Conservation (phyloP, 1,140 invertebrate genomes). For the Lethrus apterus region DNA sequence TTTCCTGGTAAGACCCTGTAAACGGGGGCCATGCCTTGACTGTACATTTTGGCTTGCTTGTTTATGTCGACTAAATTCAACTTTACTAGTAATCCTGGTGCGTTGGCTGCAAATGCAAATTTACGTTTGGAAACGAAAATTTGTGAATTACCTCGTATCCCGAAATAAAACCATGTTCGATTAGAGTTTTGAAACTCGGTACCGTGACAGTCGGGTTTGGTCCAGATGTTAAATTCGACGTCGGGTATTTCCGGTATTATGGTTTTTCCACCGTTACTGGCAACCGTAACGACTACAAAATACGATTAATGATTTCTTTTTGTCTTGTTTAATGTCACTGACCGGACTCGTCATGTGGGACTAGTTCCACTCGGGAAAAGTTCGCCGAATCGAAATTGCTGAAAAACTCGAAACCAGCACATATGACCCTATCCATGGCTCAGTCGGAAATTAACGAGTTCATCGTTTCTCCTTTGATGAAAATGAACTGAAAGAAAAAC, state of each 20-base stretch:
- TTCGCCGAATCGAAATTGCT: constrained; percentile 86
- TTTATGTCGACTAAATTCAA: constrained; percentile 85
- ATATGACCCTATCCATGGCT: constrained; percentile 44
- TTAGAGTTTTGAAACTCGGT: constrained; percentile 87
- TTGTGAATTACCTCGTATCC: constrained; percentile 51
- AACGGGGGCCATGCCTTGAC: constrained; percentile 84
- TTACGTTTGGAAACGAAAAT: background rate
- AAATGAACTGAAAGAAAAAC: too few relatives aligned
- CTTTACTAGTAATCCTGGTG: constrained; percentile 52
- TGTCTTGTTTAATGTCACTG: constrained; percentile 11
- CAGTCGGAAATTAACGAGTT: too few relatives aligned
- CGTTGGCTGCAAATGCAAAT: constrained; percentile 41
- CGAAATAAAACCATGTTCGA: constrained; percentile 92
- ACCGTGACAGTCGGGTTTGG: constrained; percentile 78
- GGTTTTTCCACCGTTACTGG: constrained; percentile 26
- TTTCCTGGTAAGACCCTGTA: constrained; percentile 60
- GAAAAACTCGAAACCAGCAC: constrained; percentile 62
- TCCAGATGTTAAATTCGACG: constrained; percentile 87
- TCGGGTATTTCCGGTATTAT: constrained; percentile 46
- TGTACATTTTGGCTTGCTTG: constrained; percentile 83
- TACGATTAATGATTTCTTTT: constrained; percentile 6
- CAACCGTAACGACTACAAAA: background rate
- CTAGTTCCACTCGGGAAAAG: constrained; percentile 66
- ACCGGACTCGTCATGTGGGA: constrained; percentile 43
- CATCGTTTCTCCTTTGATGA: too few relatives aligned